Evolutionary conservation across 2,888 invertebrate genomes (phyloP), one percentile per base, ranked within the genome.

Genomic region (Drosophila nigricruria): DNA sequence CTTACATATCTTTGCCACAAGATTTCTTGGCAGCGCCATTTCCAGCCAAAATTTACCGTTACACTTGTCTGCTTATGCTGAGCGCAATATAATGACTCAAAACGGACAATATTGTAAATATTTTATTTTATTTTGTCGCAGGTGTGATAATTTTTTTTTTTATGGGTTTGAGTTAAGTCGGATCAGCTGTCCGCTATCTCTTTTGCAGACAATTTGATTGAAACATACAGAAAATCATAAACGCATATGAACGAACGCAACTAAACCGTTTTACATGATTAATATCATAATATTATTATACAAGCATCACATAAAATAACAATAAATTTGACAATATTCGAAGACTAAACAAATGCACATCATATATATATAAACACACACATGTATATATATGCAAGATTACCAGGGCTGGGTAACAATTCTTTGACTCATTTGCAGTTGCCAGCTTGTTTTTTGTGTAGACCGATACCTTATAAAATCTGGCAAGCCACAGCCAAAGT

Each of bases 1-100:
- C 93, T 93, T 90, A 93, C 93, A 93, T 88, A 93, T 93, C 91
- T 92, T 93, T 80, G 91, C 83, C 72, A 91, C 90, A 82, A 93
- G 88, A 79, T 92, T 93, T 81, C 93, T 92, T 77, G 92, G 88
- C 90, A 92, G 84, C 86, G 93, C 93, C 93, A 93, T 93, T 78
- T 84, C 82, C 73, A 70, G n/a, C n/a, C 56, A 66, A 67, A 77
- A 80, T 73, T 94, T 86, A 90, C 68, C 25, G 53, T 79, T 88
- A 71, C 72, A n/a, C 25, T 2, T 53, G 23, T 38, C 57, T 27
- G 52, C 52, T 69, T 53, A 47, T 34, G 27, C 42, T 69, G 56
- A 36, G 23, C 49, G 38, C 54, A 34, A 32, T 65, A 30, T 36
- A 14, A 25, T 45, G 25, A 9, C 14, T 38, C 36, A 36, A 25